Evolutionary conservation across 2,888 invertebrate genomes (phyloP).

Genomic region (Spodoptera picta): DNA sequence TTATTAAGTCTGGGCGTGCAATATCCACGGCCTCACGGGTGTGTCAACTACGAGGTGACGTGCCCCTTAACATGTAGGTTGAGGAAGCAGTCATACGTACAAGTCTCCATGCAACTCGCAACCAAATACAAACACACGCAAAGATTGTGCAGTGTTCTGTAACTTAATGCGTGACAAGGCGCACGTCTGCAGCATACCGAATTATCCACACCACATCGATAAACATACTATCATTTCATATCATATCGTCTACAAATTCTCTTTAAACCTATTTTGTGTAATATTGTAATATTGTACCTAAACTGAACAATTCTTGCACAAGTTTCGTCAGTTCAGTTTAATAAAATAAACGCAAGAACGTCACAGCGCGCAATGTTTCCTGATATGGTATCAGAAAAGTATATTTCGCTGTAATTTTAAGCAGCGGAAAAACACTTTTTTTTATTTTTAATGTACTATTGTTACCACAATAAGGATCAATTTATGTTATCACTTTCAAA

Average conservation of each 20-base stretch:
- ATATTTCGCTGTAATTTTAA: not conserved
- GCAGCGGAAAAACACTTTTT: too few relatives aligned
- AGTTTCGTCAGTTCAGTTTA: constrained; percentile 26
- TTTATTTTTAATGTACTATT: too few relatives aligned
- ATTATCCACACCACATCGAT: too few relatives aligned
- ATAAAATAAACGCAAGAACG: constrained; percentile 37
- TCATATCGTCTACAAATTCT: too few relatives aligned
- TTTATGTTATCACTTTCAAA: constrained; percentile 2
- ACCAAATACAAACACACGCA: constrained; percentile 22
- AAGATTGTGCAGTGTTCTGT: constrained; percentile 4
- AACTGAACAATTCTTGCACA: constrained; percentile 3
- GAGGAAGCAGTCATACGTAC: constrained; percentile 41
- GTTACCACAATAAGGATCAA: too few relatives aligned
- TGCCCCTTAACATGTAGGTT: constrained; percentile 62
- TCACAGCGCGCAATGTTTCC: constrained; percentile 33
- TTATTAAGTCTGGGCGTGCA: constrained; percentile 4
- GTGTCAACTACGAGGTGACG: constrained; percentile 63
- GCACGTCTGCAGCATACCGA: constrained; percentile 35
- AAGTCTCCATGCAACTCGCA: constrained; percentile 43
- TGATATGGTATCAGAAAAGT: constrained; percentile 16
- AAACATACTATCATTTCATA: too few relatives aligned
- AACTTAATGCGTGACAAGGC: constrained; percentile 25
- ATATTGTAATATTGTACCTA: constrained; percentile 1
- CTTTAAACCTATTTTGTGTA: not conserved
- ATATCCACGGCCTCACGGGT: constrained; percentile 39